Percentiles rank a stretch among this genome's conserved stretches.
Evolutionary conservation across 23 tunicate genomes (phyloP).

Genomic region (Diplosoma virens): DNA sequence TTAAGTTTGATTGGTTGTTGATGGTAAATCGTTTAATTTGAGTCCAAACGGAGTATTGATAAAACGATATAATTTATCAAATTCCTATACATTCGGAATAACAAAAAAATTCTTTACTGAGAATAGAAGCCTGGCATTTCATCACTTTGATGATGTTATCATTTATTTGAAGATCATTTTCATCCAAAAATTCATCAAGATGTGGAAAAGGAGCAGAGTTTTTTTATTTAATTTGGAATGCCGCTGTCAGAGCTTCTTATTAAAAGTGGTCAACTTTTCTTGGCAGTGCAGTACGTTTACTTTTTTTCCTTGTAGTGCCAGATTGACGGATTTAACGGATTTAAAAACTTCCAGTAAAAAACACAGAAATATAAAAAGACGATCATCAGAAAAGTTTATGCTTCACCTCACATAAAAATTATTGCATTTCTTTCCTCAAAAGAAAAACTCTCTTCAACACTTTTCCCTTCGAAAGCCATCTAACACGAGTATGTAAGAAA

Average conservation of each 20-base stretch:
- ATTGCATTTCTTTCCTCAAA: neutral
- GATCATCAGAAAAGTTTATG: constrained; percentile 23
- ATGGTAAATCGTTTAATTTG: too few relatives aligned
- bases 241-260: constrained; percentile 13
- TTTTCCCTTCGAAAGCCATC: constrained; percentile 17
- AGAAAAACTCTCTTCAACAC: constrained; percentile 13
- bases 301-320: constrained; percentile 29
- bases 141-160: constrained; percentile 33
- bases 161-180: constrained; percentile 29
- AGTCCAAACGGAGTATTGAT: too few relatives aligned
- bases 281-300: constrained; percentile 23
- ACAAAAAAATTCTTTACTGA: constrained; percentile 44
- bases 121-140: constrained; percentile 45
- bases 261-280: constrained; percentile 22
- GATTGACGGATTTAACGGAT: constrained; percentile 14
- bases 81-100: too few relatives aligned
- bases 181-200: constrained; percentile 33
- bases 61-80: too few relatives aligned
- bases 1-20: too few relatives aligned
- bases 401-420: constrained; percentile 4
- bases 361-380: neutral
- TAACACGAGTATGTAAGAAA: neutral
- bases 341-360: constrained; percentile 2
- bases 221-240: constrained; percentile 42
- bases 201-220: constrained; percentile 22